A percentile compares a stretch with the other conserved stretches of the same genome.
phyloP scores from a whole-genome alignment of 2,797 vertebrate species.

The Acridotheres tristis region DNA sequence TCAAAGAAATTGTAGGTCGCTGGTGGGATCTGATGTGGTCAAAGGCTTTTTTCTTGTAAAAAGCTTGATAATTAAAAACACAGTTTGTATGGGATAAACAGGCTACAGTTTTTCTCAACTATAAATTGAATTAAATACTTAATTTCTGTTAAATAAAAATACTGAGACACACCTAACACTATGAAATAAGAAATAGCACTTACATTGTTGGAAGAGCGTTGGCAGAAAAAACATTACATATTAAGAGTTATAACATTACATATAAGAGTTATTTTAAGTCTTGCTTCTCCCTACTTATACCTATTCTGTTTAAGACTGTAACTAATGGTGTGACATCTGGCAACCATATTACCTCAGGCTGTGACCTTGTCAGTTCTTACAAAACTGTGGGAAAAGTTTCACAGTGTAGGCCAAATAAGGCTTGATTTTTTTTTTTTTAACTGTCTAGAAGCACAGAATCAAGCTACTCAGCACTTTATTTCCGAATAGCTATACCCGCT shows the following conservation, averaged over 20 bases:
- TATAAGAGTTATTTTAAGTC: constrained; percentile 33
- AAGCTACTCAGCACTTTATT: constrained; percentile 11
- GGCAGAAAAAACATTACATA: neutral
- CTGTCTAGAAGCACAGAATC: constrained; percentile 2
- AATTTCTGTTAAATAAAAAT: neutral
- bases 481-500: neutral
- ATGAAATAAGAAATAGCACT: neutral
- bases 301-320: constrained; percentile 29
- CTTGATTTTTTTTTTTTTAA: constrained; percentile 9
- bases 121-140: neutral
- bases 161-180: neutral
- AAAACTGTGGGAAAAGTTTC: constrained; percentile 41
- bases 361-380: constrained; percentile 35
- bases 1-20: constrained; percentile 23
- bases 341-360: constrained; percentile 44
- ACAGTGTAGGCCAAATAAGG: neutral
- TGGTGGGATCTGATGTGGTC: neutral
- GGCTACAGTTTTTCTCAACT: neutral
- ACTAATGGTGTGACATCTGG: constrained; percentile 59
- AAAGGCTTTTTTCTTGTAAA: neutral
- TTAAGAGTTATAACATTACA: neutral
- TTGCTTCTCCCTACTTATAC: constrained; percentile 1
- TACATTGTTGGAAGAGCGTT: neutral
- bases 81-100: neutral
- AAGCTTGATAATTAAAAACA: constrained; percentile 25